phyloP scores from a whole-genome alignment of 2,888 invertebrate species.

The Trichopria drosophilae region DNA sequence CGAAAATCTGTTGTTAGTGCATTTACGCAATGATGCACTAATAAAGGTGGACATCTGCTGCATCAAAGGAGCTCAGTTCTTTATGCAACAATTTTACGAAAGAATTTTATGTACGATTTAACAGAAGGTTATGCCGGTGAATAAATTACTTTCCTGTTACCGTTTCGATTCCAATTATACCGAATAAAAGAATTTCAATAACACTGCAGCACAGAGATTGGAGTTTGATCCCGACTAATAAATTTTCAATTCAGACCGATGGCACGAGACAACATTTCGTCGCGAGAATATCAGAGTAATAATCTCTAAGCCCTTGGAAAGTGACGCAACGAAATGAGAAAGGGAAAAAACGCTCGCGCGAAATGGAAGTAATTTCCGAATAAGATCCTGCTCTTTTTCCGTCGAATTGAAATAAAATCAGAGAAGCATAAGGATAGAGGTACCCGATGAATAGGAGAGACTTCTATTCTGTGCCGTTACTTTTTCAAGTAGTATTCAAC shows the following conservation, averaged over 20 bases:
- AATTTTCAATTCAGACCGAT: no score
- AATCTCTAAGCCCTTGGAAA: slow-evolving; percentile 10
- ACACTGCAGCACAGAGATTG: no score
- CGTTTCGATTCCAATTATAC: no score
- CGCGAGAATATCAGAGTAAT: no score
- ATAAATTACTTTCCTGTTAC: no score
- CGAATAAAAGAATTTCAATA: no score
- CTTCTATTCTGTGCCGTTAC: slow-evolving; percentile 32
- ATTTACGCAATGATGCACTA: slow-evolving; percentile 8
- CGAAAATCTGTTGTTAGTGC: slow-evolving; percentile 13
- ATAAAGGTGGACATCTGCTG: neutral
- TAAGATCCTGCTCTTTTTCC: slow-evolving; percentile 35
- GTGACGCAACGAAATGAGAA: slow-evolving; percentile 15
- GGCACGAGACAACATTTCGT: no score
- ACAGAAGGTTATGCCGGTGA: slow-evolving; percentile 10
- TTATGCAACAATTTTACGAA: slow-evolving; percentile 17
- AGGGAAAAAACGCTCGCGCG: slow-evolving; percentile 21
- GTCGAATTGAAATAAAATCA: slow-evolving; percentile 47
- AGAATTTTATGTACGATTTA: slow-evolving; percentile 9
- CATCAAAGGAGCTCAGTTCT: slow-evolving; percentile 17
- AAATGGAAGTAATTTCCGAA: slow-evolving; percentile 43
- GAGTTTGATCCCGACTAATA: no score
- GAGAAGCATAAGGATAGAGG: slow-evolving; percentile 45
- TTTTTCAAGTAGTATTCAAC: slow-evolving; percentile 36
- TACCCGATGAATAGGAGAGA: slow-evolving; percentile 47